phyloP scores from a whole-genome alignment of 2,888 invertebrate genomes.

The Archips crataeganus region DNA sequence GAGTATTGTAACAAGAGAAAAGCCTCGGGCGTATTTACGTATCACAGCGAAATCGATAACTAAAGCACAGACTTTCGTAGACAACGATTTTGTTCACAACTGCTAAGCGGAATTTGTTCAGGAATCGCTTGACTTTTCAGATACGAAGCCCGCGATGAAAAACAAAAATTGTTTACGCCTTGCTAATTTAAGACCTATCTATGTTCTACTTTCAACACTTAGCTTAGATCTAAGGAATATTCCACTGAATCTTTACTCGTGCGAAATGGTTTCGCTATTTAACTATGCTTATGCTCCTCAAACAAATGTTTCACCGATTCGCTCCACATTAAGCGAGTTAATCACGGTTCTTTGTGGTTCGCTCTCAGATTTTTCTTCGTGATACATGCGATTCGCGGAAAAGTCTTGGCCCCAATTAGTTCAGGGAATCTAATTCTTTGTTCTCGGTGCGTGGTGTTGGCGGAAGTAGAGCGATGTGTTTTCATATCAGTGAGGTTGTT shows the following conservation, averaged over 20 bases:
- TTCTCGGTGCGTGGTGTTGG: constrained; percentile 28
- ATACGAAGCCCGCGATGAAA: background rate
- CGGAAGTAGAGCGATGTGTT: background rate
- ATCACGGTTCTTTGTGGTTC: constrained; percentile 28
- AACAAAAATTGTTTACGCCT: background rate
- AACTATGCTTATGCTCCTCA: constrained; percentile 17
- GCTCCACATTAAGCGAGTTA: constrained; percentile 33
- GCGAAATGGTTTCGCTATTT: constrained; percentile 8
- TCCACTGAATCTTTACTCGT: background rate
- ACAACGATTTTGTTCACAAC: no score
- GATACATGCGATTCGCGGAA: constrained; percentile 38
- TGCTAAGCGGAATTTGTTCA: background rate
- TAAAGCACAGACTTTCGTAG: no score
- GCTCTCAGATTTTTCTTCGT: constrained; percentile 32
- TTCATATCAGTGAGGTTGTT: background rate
- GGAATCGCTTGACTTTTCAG: background rate
- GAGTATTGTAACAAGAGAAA: no score
- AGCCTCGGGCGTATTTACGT: no score
- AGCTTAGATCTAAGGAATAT: constrained; percentile 7
- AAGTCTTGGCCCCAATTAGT: constrained; percentile 31
- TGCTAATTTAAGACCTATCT: background rate
- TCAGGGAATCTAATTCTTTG: constrained; percentile 31
- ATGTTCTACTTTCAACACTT: constrained; percentile 7
- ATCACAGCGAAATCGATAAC: no score
- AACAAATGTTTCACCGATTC: constrained; percentile 34